Evolutionary conservation across 35 echinoderm and acorn worm genomes (phyloP), one percentile per base, ranked within the genome.

Genomic region (Strongylocentrotus purpuratus): DNA sequence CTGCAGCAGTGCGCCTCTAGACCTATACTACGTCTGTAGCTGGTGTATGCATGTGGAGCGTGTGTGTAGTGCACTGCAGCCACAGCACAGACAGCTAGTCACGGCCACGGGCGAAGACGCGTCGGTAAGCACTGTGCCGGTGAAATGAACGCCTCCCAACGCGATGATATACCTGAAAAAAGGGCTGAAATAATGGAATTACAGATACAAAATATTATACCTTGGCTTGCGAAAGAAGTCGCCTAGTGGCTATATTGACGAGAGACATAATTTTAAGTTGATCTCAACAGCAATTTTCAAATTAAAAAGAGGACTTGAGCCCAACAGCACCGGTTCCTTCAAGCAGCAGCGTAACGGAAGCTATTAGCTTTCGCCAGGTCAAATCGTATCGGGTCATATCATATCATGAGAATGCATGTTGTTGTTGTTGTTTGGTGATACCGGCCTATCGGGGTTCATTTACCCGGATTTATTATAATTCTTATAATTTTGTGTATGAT

Each of bases 191-290:
- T 41, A 41, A 41, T 41, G 35, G 35, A 41, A 41, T 41, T 41
- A 1, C 35, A 0, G 0, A 9, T 7, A 47, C 4, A 5, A 94
- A 31, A 33, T 48, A 58, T 9, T 47, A 87, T 95, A 95, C 94
- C 87, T 95, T 95, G 33, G 94, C 94, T 89, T 95, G 86, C 20
- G 88, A 31, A 95, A 95, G 47, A 32, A 47, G 46, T 33, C 94
- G 45, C 50, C 86, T 87, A 28, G 94, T 87, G 89, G 87, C 48
- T 55, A 88, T 87, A 46, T 95, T 95, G 28, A 95, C 47, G 47
- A 95, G 86, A 89, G 94, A 88, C 94, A 95, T 95, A 7, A 22
- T 95, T 94, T 78, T 78, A 78, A 25, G 8, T 78, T 4, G 22
- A 78, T 28, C 65, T 78, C 18, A 28, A n/a, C 65, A 18, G 22